phyloP scores from a whole-genome alignment of 2,888 invertebrate genomes.

The Drosophila aldrichi region DNA sequence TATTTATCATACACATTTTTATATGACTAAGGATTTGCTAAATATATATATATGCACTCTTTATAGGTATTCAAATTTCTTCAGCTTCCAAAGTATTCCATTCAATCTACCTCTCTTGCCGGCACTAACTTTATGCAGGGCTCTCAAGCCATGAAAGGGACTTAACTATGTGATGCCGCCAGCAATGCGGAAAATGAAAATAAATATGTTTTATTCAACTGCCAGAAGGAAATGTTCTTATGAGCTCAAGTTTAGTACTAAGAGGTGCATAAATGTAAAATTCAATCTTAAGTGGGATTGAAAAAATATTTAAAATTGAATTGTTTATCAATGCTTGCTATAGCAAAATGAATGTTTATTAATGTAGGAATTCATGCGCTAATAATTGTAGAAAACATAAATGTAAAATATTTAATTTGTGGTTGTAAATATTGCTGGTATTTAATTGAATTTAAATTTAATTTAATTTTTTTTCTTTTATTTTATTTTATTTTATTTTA shows the following conservation, averaged over 20 bases:
- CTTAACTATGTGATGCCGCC: conserved; percentile 14
- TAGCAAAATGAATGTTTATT: not conserved
- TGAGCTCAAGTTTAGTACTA: conserved; percentile 13
- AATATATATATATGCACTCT: not conserved
- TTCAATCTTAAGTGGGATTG: not conserved
- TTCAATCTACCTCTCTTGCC: not conserved
- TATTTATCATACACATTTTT: too few relatives aligned
- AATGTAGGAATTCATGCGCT: not conserved
- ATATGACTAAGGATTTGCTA: too few relatives aligned
- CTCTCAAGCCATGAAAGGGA: conserved; percentile 25
- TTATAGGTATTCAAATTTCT: too few relatives aligned
- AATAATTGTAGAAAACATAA: too few relatives aligned
- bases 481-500: too few relatives aligned
- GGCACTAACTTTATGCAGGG: conserved; percentile 1
- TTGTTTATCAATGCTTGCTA: not conserved
- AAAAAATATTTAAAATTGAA: not conserved
- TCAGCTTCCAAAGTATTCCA: not conserved
- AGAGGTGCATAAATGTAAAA: conserved; percentile 1
- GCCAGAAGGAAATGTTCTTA: conserved; percentile 26
- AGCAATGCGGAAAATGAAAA: conserved; percentile 40
- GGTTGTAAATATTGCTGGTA: too few relatives aligned
- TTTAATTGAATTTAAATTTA: too few relatives aligned
- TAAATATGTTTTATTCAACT: conserved; percentile 40
- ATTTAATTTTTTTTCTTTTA: too few relatives aligned
- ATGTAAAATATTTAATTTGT: too few relatives aligned